Conservation (phyloP, 1,140 invertebrate genomes). For the Drosophila sp. region DNA sequence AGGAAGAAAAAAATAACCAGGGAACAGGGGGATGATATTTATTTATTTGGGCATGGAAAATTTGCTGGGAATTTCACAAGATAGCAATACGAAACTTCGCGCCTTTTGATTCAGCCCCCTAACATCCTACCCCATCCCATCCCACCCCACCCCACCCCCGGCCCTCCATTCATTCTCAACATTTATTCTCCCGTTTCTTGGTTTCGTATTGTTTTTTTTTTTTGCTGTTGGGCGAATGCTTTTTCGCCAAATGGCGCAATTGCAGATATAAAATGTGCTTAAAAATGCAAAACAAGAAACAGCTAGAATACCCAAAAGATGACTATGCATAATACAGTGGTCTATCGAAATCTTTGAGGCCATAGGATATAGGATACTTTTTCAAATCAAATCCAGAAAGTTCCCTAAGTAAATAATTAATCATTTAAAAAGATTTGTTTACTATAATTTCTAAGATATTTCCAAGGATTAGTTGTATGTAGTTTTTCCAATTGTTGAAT, state of each 20-base stretch:
- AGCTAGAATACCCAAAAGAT: not conserved
- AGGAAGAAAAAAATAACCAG: not conserved
- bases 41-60: conserved; percentile 45
- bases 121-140: not conserved
- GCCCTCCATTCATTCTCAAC: no score
- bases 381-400: no score
- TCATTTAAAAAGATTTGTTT: no score
- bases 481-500: no score
- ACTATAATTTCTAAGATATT: no score
- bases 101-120: conserved; percentile 3
- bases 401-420: no score
- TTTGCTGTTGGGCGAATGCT: conserved; percentile 4
- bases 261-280: conserved; percentile 29
- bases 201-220: not conserved
- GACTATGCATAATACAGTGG: conserved; percentile 13
- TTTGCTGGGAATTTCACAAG: conserved; percentile 68
- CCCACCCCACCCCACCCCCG: no score
- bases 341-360: not conserved
- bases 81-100: conserved; percentile 48
- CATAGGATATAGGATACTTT: no score
- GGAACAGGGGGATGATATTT: conserved; percentile 18
- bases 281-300: conserved; percentile 9
- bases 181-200: not conserved
- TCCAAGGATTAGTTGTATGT: no score
- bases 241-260: conserved; percentile 29